Conservation (phyloP, 2,113 vertebrate species). For the Poeciliopsis prolifica region DNA sequence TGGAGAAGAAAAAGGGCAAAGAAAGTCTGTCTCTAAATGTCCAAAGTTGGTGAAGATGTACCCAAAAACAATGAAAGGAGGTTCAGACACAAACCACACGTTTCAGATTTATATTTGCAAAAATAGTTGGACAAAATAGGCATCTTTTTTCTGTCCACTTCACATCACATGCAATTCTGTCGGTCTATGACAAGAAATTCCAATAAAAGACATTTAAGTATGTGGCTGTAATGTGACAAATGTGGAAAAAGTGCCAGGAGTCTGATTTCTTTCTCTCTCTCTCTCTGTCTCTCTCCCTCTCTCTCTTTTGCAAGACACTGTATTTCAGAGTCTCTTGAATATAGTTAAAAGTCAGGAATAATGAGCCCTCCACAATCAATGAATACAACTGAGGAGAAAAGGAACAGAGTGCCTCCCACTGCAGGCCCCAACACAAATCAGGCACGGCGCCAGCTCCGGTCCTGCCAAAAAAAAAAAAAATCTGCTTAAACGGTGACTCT, state of each 20-base stretch:
- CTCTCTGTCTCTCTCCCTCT: too few species aligned
- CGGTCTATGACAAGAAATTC: neutral
- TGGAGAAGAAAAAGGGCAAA: too few species aligned
- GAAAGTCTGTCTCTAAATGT: too few species aligned
- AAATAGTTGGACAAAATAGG: too few species aligned
- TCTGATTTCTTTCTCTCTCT: neutral
- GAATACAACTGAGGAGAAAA: slow-evolving; percentile 56
- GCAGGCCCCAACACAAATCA: slow-evolving; percentile 61
- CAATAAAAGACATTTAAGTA: neutral
- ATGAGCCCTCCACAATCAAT: slow-evolving; percentile 68
- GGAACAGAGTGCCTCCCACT: slow-evolving; percentile 41
- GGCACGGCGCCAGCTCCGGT: slow-evolving; percentile 64
- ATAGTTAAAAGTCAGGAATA: slow-evolving; percentile 69
- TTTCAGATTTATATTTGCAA: too few species aligned
- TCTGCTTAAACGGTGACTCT: slow-evolving; percentile 73
- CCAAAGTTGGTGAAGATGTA: too few species aligned
- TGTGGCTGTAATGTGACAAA: neutral
- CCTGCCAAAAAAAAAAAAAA: slow-evolving; percentile 59
- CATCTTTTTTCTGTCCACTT: neutral
- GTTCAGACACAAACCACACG: too few species aligned
- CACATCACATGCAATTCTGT: neutral
- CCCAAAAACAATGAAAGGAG: too few species aligned
- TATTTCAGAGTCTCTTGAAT: slow-evolving; percentile 56
- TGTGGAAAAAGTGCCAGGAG: neutral
- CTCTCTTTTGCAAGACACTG: neutral